Percentiles rank a stretch among this genome's conserved stretches.
These are phyloP conservation scores for Paraescarpia echinospica DNA, from an alignment of 1,140 invertebrate species.

Conservation along the genomic window DNA sequence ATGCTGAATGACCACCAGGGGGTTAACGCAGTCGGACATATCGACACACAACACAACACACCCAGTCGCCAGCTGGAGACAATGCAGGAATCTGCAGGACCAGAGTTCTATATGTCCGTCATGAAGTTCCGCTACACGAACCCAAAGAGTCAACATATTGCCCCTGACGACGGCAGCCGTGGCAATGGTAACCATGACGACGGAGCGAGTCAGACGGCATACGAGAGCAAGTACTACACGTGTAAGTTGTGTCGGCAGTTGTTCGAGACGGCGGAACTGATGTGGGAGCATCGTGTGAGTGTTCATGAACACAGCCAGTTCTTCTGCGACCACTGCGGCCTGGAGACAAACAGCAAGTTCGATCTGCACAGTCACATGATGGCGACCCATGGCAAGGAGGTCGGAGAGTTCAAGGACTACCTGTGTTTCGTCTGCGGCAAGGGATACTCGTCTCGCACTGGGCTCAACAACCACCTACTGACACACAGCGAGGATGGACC, in stretches of 20 bases:
- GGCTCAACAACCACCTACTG: constrained; percentile 21
- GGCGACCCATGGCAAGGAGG: constrained; percentile 26
- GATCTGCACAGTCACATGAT: constrained; percentile 27
- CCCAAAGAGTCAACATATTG: not conserved
- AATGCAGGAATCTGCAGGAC: not conserved
- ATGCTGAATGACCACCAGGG: not conserved
- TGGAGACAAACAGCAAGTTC: not conserved
- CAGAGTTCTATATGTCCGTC: constrained; percentile 8
- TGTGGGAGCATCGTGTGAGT: constrained; percentile 18
- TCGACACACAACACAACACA: not conserved
- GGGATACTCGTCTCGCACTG: constrained; percentile 8
- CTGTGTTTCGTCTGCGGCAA: constrained; percentile 27
- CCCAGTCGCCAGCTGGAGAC: not conserved
- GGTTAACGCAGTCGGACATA: not conserved
- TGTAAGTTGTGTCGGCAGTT: constrained; percentile 13
- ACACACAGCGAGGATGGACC: constrained; percentile 24
- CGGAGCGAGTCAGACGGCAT: not conserved
- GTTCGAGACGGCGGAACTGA: constrained; percentile 13
- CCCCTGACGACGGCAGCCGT: not conserved
- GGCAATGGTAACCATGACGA: not conserved
- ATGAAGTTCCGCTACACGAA: constrained; percentile 14
- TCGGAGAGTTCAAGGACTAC: constrained; percentile 22
- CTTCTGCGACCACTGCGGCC: constrained; percentile 23
- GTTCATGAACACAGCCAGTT: constrained; percentile 11
- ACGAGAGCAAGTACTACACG: not conserved